These are phyloP conservation scores for Limosa lapponica DNA, from an alignment of 2,797 vertebrate genomes.

Conservation along the genomic window DNA sequence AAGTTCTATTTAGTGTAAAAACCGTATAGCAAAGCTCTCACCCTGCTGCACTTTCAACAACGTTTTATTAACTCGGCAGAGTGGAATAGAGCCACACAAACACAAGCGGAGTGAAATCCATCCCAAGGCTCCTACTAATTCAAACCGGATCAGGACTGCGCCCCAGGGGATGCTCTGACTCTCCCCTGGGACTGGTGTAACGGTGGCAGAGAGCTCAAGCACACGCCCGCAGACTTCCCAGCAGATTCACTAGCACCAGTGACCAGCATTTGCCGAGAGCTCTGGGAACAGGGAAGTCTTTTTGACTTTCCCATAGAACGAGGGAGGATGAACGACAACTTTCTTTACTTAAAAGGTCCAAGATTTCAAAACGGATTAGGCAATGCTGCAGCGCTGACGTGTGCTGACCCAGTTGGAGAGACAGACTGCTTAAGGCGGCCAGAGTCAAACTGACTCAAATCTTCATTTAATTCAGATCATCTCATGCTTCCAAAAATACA, in stretches of 20 bases:
- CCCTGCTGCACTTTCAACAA: background rate
- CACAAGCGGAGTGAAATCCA: background rate
- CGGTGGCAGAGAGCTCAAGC: background rate
- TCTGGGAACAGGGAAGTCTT: background rate
- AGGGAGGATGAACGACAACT: slow-evolving; percentile 12
- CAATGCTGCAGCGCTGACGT: background rate
- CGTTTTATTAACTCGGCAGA: background rate
- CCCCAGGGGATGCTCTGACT: background rate
- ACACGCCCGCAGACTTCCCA: background rate
- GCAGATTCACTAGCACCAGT: background rate
- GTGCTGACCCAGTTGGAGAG: slow-evolving; percentile 60
- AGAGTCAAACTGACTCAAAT: slow-evolving; percentile 64
- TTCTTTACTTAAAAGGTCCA: slow-evolving; percentile 42
- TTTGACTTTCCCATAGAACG: background rate
- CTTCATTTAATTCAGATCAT: slow-evolving; percentile 64
- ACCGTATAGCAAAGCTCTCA: background rate
- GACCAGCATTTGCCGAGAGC: background rate
- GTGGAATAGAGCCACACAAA: background rate
- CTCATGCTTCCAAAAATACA: slow-evolving; percentile 46
- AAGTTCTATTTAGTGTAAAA: slow-evolving; percentile 8
- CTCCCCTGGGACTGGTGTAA: background rate
- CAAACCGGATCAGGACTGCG: background rate
- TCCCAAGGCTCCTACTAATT: background rate
- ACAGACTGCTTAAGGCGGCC: slow-evolving; percentile 59
- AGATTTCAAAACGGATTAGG: slow-evolving; percentile 51